A percentile compares a stretch with the other conserved stretches of the same genome.
phyloP scores from a whole-genome alignment of 1,140 invertebrate genomes.

The Caenorhabditis inopinata region DNA sequence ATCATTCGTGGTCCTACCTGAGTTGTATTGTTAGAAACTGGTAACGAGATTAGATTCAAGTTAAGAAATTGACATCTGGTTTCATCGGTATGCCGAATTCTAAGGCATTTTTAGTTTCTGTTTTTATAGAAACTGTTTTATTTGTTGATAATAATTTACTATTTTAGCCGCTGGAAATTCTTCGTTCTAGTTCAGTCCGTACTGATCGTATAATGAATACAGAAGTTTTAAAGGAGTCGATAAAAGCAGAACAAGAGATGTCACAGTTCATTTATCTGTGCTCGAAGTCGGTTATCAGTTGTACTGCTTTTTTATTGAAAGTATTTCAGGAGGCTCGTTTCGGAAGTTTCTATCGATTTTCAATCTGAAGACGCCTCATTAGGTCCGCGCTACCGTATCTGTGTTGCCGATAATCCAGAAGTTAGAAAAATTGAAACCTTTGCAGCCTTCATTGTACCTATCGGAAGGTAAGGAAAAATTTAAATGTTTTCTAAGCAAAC shows the following conservation, averaged over 20 bases:
- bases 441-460: slow-evolving; percentile 55
- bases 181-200: not conserved
- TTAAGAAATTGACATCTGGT: too few species aligned
- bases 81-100: too few species aligned
- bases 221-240: slow-evolving; percentile 45
- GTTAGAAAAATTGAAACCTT: slow-evolving; percentile 50
- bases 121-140: not conserved
- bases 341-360: slow-evolving; percentile 52
- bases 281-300: slow-evolving; percentile 21
- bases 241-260: slow-evolving; percentile 51
- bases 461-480: slow-evolving; percentile 49
- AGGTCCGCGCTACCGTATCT: slow-evolving; percentile 52
- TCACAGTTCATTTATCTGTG: slow-evolving; percentile 53
- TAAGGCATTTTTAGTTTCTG: too few species aligned
- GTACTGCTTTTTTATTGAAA: not conserved
- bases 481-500: not conserved
- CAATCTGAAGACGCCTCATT: slow-evolving; percentile 24
- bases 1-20: too few species aligned
- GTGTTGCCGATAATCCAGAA: slow-evolving; percentile 50
- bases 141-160: not conserved
- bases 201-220: slow-evolving; percentile 33
- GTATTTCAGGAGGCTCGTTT: slow-evolving; percentile 44
- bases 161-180: slow-evolving; percentile 43
- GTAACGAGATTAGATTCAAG: too few species aligned
- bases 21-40: too few species aligned